Base-by-base conservation (phyloP, 2,888 invertebrate genomes). In the Eumacrocentrus americanus region DNA sequence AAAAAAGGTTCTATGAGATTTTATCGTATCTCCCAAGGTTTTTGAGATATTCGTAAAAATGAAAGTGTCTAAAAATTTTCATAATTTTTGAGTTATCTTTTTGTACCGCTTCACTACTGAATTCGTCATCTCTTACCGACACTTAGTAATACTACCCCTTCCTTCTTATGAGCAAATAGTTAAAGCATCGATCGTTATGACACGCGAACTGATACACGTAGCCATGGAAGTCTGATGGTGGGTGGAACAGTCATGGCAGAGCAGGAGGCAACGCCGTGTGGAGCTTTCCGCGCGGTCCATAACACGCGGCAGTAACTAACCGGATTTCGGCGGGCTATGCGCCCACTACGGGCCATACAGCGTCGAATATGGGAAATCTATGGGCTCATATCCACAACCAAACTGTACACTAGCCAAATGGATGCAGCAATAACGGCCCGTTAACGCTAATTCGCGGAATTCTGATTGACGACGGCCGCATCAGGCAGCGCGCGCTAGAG, bases 361-460 rank as follows among this genome's bases (percentile, higher is more conserved):
- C 67, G 75, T 73, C 72, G 78, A 75, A 79, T 79, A 79, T 76
- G 77, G 79, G 72, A 72, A 79, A 80, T 80, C 77, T 80, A 80
- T 80, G 79, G 75, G 75, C 77, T 79, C 79, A 75, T 80, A 79
- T 80, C 73, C 77, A 73, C 72, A 72, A 72, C 71, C 76, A 72
- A 78, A 77, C 78, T 75, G 77, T 76, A 75, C 77, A 75, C 78
- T 72, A 76, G 79, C 79, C 79, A 80, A 80, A 80, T 80, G 80
- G 80, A 80, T 80, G 78, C 78, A 73, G 80, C 80, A 80, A 80
- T 80, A 80, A 80, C 79, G 78, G 79, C 77, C 78, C 80, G 79
- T 80, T 80, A 80, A 80, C 80, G 80, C 79, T 80, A 80, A 80
- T 80, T 80, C 80, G 80, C 78, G 79, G 74, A 78, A 80, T 80